Evolutionary conservation across 2,113 vertebrate genomes (phyloP).

Genomic region (Microtus ochrogaster): DNA sequence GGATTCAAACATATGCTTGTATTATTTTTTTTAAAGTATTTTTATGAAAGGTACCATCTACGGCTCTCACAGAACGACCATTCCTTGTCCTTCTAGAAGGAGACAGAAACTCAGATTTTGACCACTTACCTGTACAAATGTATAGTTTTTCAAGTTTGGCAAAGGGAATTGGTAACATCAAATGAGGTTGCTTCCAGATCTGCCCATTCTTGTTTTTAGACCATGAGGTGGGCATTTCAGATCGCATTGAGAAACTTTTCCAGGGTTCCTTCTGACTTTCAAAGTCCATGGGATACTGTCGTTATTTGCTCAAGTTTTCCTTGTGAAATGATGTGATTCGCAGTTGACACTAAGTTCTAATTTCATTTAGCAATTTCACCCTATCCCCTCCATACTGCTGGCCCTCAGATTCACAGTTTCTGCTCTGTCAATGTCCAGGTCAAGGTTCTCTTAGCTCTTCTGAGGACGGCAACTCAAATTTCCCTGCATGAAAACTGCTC

Average conservation of each 20-base stretch:
- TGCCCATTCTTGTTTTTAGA: constrained; percentile 18
- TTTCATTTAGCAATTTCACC: constrained; percentile 36
- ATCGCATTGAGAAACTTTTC: background rate
- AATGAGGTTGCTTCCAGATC: constrained; percentile 16
- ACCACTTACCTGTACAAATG: background rate
- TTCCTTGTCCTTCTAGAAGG: background rate
- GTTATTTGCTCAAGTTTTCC: background rate
- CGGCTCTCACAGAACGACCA: background rate
- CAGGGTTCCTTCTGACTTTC: background rate
- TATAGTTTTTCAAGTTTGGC: background rate
- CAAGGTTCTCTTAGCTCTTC: constrained; percentile 1
- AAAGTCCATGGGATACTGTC: background rate
- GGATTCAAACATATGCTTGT: constrained; percentile 27
- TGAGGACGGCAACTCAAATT: background rate
- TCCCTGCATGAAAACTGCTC: background rate
- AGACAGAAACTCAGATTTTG: background rate
- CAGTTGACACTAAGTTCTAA: constrained; percentile 4
- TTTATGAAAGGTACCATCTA: background rate
- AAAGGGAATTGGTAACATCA: background rate
- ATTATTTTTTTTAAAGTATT: background rate
- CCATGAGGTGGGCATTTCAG: background rate
- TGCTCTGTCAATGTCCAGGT: background rate
- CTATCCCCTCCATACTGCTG: background rate
- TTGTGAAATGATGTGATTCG: background rate
- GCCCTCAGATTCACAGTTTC: constrained; percentile 20